Conservation (phyloP, 2,797 vertebrate genomes). For the Tenualosa thibaudeaui region DNA sequence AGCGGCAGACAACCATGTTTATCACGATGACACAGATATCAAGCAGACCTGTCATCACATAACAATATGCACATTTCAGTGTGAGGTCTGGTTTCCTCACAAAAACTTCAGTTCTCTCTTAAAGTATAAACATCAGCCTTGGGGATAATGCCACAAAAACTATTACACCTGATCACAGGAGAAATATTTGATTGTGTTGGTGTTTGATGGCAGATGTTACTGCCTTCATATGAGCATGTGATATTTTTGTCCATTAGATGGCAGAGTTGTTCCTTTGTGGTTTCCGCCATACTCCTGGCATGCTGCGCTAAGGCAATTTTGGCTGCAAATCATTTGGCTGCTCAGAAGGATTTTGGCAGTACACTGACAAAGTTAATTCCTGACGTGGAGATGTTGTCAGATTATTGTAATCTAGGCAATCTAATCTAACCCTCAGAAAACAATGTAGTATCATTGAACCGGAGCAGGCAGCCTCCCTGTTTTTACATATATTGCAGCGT, state of each 20-base stretch:
- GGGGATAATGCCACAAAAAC: not conserved
- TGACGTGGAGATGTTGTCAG: not conserved
- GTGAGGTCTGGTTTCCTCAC: not conserved
- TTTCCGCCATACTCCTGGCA: not conserved
- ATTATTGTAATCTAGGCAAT: not conserved
- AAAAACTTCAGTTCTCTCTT: not conserved
- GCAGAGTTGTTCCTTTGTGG: conserved; percentile 34
- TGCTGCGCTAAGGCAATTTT: conserved; percentile 6
- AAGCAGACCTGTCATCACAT: not conserved
- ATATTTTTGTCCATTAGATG: conserved; percentile 59
- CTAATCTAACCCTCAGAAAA: not conserved
- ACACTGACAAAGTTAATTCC: not conserved
- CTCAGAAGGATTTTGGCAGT: not conserved
- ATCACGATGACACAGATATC: not conserved
- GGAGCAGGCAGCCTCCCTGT: not conserved
- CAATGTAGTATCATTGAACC: not conserved
- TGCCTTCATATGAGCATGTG: not conserved
- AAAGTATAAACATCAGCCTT: not conserved
- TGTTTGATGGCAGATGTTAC: not conserved
- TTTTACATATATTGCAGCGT: not conserved
- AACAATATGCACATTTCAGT: too few relatives aligned
- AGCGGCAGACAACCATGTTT: not conserved
- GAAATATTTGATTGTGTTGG: not conserved
- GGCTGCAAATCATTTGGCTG: not conserved
- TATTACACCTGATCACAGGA: not conserved